Percentiles rank a stretch among this genome's conserved stretches.
Conservation (phyloP, 2,888 invertebrate genomes). For the Rhagonycha lutea region DNA sequence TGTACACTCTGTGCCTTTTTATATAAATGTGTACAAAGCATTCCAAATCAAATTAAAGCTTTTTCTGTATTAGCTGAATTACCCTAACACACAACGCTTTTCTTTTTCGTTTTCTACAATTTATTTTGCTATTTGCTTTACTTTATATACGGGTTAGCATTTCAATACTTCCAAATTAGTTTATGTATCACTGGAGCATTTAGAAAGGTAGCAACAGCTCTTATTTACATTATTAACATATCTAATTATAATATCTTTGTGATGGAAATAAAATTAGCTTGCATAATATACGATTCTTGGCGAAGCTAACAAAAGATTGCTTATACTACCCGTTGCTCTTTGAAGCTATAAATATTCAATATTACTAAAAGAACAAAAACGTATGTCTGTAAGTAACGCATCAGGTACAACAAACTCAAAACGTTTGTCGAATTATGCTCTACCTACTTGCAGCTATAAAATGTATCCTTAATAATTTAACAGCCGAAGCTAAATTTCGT, state of each 20-base stretch:
- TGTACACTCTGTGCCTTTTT: slow-evolving; percentile 4
- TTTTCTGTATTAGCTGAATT: background rate
- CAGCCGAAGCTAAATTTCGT: background rate
- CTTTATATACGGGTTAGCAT: background rate
- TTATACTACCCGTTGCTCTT: background rate
- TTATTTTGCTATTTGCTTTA: background rate
- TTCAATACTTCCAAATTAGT: background rate
- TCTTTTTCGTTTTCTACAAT: background rate
- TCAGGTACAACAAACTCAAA: too few species aligned
- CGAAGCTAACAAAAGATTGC: background rate
- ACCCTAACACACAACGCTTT: background rate
- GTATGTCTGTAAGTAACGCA: too few species aligned
- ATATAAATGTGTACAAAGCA: slow-evolving; percentile 9
- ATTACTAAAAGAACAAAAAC: too few species aligned
- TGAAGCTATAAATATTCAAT: background rate
- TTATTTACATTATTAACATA: background rate
- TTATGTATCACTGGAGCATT: background rate
- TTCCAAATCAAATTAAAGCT: background rate
- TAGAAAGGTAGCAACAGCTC: background rate
- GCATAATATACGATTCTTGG: too few species aligned
- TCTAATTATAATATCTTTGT: background rate
- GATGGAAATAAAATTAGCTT: background rate
- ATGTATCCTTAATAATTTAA: background rate
- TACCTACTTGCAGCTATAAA: too few species aligned
- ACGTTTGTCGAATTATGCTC: too few species aligned